Evolutionary conservation across 2,113 vertebrate genomes (phyloP), one percentile per base, ranked within the genome.

Genomic region (Malaclemys terrapin): DNA sequence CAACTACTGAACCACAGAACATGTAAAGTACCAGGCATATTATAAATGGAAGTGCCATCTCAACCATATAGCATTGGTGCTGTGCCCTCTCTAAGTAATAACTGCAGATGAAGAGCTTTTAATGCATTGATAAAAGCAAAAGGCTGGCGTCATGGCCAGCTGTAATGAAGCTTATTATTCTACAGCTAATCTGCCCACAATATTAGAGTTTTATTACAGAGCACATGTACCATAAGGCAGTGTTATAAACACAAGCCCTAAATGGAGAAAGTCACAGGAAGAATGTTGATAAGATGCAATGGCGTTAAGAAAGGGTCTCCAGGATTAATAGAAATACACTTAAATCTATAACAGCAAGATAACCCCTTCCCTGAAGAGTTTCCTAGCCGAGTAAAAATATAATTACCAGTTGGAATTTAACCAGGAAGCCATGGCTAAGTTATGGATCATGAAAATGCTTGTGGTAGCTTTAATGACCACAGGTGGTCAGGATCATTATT

Each of bases 81-180:
- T 75, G 81, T 97, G 96, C 96, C 96, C 96, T 94, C 94, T 96
- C 94, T 95, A 96, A 89, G 94, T 95, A 97, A 96, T 96, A 96
- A 96, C 90, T 96, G 84, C 95, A 97, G 95, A 96, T 96, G 96
- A 97, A 97, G 96, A 96, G 96, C 96, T 96, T 97, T 97, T 97
- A 97, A 97, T 97, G 96, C 97, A 96, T 97, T 97, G 96, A 97
- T 97, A 97, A 97, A 97, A 97, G 96, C 96, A 96, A 96, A 96
- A 97, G 94, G 95, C 96, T 96, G 91, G 88, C 95, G 92, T 96
- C 92, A 91, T 91, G 96, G 94, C 94, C 96, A 97, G 94, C 95
- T 95, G 90, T 97, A 97, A 97, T 96, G 94, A 97, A 97, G 97
- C 97, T 96, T 97, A 97, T 97, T 97, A 97, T 96, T 96, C 96